These are phyloP conservation scores for Astreopora myriophthalma DNA, from an alignment of 64 coral and sea anemone genomes.

Conservation along the genomic window DNA sequence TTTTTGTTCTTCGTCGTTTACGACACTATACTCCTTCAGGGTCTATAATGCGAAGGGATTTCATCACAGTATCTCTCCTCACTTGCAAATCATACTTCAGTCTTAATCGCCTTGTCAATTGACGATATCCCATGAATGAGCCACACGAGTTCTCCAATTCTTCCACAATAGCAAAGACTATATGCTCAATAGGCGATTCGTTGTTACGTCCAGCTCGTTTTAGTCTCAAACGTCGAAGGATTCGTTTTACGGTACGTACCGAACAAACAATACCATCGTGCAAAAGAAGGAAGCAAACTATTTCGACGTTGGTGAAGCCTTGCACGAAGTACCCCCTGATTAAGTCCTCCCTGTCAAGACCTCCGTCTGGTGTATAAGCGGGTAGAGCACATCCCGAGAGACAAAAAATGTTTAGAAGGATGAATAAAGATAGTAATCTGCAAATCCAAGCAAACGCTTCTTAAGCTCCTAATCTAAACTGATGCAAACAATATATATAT, in stretches of 20 bases:
- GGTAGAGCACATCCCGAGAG: no score
- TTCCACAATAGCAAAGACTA: slow-evolving; percentile 34
- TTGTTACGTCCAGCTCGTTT: not conserved
- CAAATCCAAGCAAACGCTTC: no score
- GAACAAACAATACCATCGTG: not conserved
- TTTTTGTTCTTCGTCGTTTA: slow-evolving; percentile 17
- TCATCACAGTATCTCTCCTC: slow-evolving; percentile 59
- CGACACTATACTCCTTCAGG: slow-evolving; percentile 47
- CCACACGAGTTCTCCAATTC: slow-evolving; percentile 38
- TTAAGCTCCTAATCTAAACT: no score
- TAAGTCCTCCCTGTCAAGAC: no score
- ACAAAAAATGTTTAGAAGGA: no score
- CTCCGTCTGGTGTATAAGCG: no score
- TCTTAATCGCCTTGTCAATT: slow-evolving; percentile 37
- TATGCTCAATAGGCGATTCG: slow-evolving; percentile 37
- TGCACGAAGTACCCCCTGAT: no score
- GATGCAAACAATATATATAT: no score
- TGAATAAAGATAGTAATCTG: no score
- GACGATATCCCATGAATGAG: slow-evolving; percentile 45
- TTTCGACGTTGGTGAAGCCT: no score
- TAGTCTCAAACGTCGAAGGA: not conserved
- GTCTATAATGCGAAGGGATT: slow-evolving; percentile 27
- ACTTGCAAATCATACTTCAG: slow-evolving; percentile 25
- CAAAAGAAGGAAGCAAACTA: no score
- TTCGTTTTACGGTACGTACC: not conserved